Evolutionary conservation across 2,888 invertebrate genomes (phyloP).

Genomic region (Dione juno): DNA sequence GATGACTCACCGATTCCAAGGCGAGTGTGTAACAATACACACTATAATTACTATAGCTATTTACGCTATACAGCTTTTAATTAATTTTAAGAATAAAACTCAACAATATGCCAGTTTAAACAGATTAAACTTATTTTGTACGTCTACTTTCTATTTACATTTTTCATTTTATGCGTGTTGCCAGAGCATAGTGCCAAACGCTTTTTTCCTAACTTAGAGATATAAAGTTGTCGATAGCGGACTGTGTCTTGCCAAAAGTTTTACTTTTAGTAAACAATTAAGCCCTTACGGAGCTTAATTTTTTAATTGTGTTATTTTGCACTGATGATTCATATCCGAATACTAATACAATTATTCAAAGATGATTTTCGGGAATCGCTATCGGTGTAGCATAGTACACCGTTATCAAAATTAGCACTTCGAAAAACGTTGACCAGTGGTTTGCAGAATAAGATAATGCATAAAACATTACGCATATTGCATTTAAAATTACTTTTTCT

Average conservation of each 20-base stretch:
- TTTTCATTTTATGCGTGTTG: not conserved
- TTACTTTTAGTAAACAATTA: not conserved
- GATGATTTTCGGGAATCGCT: not conserved
- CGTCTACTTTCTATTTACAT: not conserved
- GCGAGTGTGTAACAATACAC: constrained; percentile 47
- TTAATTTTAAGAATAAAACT: not conserved
- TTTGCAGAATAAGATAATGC: not conserved
- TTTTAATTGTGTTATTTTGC: constrained; percentile 42
- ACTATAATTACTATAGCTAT: constrained; percentile 34
- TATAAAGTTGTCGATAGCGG: not conserved
- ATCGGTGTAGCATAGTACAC: no score
- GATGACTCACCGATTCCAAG: constrained; percentile 67
- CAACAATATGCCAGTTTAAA: not conserved
- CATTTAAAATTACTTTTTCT: constrained; percentile 52
- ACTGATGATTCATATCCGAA: not conserved
- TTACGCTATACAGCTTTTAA: not conserved
- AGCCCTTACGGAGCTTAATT: not conserved
- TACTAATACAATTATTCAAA: not conserved
- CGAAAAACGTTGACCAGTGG: not conserved
- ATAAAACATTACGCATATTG: constrained; percentile 52
- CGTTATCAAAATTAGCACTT: not conserved
- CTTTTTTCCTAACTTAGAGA: not conserved
- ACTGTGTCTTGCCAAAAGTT: not conserved
- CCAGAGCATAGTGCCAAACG: no score
- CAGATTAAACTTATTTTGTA: not conserved